phyloP scores from a whole-genome alignment of 1,140 invertebrate genomes.

The Homalodisca vitripennis region DNA sequence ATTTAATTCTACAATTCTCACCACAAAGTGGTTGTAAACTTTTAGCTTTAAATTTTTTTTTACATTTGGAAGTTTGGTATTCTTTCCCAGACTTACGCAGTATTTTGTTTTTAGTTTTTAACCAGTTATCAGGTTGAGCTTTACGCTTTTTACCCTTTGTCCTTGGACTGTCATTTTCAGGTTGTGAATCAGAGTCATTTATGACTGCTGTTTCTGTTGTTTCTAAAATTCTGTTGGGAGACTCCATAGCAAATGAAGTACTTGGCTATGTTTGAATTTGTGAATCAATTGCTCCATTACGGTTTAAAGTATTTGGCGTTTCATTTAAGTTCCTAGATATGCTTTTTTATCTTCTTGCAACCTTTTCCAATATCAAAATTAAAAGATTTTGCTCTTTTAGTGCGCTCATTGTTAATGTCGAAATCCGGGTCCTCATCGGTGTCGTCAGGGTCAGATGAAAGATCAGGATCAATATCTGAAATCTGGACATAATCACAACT shows the following conservation, averaged over 20 bases:
- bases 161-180: neutral
- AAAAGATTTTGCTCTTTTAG: neutral
- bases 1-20: slow-evolving; percentile 25
- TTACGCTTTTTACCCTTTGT: slow-evolving; percentile 11
- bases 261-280: too few relatives aligned
- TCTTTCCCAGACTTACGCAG: slow-evolving; percentile 22
- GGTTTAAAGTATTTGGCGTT: too few relatives aligned
- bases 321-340: too few relatives aligned
- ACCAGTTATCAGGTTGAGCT: slow-evolving; percentile 2
- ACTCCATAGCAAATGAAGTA: too few relatives aligned
- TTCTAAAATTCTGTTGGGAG: too few relatives aligned
- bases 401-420: neutral
- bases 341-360: too few relatives aligned
- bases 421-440: neutral
- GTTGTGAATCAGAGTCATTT: neutral
- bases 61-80: slow-evolving; percentile 13
- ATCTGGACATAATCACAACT: too few relatives aligned
- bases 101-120: slow-evolving; percentile 17
- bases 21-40: neutral
- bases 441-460: too few relatives aligned
- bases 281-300: too few relatives aligned
- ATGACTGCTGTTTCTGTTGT: too few relatives aligned
- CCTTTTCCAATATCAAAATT: too few relatives aligned
- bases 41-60: slow-evolving; percentile 1
- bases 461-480: too few relatives aligned